These are phyloP conservation scores for Drosophila putrida DNA, from an alignment of 2,888 invertebrate genomes.

Conservation along the genomic window DNA sequence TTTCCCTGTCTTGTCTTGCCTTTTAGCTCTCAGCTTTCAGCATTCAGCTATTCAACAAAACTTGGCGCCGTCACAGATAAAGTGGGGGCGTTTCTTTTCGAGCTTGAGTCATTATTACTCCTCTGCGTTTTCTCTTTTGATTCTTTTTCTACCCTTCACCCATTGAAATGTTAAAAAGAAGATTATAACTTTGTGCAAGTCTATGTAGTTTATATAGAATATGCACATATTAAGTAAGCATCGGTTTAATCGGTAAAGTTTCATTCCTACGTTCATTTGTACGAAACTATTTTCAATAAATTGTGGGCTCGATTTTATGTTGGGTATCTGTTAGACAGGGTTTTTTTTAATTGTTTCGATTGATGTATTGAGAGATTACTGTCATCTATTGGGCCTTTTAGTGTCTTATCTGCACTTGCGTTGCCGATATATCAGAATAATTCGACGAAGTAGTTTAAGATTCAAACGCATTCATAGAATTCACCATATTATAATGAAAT, in stretches of 20 bases:
- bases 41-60: constrained; percentile 17
- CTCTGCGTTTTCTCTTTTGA: constrained; percentile 11
- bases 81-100: neutral
- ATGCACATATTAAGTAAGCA: no score
- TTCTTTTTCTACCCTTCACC: neutral
- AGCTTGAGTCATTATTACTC: constrained; percentile 23
- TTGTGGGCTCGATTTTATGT: no score
- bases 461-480: neutral
- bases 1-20: constrained; percentile 16
- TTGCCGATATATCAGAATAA: neutral
- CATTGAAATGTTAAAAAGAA: neutral
- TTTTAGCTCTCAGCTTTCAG: neutral
- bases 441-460: neutral
- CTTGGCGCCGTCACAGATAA: constrained; percentile 8
- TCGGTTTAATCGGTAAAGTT: no score
- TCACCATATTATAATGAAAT: neutral
- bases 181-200: neutral
- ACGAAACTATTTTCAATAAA: no score
- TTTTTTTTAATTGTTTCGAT: constrained; percentile 26
- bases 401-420: constrained; percentile 12
- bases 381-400: constrained; percentile 37
- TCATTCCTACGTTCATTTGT: no score
- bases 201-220: neutral
- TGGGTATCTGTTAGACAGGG: neutral
- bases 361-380: constrained; percentile 59